Percentiles rank a stretch among this genome's conserved stretches.
These are phyloP conservation scores for Pycnonotus jocosus DNA, from an alignment of 2,113 vertebrate genomes.

Conservation along the genomic window DNA sequence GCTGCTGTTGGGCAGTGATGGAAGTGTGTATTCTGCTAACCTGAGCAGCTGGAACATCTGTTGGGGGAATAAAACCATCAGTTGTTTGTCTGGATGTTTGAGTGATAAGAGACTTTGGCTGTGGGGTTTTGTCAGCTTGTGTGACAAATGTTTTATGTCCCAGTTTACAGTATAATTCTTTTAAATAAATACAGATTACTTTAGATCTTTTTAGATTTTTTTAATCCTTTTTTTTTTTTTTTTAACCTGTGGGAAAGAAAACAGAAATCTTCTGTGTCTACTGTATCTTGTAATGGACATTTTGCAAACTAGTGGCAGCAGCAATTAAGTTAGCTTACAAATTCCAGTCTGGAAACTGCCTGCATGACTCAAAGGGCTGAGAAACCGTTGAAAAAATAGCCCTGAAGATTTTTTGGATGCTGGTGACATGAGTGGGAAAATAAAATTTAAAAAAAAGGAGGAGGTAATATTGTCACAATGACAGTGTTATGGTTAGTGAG, in stretches of 20 bases:
- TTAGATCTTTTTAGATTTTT: not conserved
- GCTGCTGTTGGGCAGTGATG: not conserved
- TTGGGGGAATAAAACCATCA: not conserved
- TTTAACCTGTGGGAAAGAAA: not conserved
- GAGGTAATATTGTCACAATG: not conserved
- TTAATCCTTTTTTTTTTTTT: not conserved
- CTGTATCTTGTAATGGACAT: not conserved
- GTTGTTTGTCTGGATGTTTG: not conserved
- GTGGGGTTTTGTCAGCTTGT: not conserved
- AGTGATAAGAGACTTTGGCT: not conserved
- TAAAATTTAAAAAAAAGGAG: not conserved
- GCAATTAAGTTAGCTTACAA: not conserved
- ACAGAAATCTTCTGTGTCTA: not conserved
- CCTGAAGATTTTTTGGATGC: not conserved
- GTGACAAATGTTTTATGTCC: not conserved
- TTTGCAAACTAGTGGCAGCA: not conserved
- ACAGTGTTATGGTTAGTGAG: not conserved
- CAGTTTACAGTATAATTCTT: not conserved
- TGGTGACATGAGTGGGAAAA: not conserved
- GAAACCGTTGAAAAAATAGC: not conserved
- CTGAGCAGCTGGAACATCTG: conserved; percentile 42
- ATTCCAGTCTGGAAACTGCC: not conserved
- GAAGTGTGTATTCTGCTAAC: not conserved
- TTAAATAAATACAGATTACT: not conserved
- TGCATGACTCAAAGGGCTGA: not conserved